Percentiles rank a stretch among this genome's conserved stretches.
Conservation (phyloP, 1,140 invertebrate species). For the Pachyrhynchus sulphureomaculatus region DNA sequence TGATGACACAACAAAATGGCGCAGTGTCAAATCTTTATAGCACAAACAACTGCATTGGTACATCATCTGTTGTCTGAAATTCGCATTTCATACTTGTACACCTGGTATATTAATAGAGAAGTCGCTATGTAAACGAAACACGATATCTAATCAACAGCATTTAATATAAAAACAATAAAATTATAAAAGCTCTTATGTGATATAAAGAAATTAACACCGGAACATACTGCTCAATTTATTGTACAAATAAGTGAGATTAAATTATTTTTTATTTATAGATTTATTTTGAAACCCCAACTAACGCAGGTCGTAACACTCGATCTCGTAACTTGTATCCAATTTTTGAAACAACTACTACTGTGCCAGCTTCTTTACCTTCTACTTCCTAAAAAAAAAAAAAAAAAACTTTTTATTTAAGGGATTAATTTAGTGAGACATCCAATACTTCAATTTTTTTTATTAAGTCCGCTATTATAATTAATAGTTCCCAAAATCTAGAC, state of each 20-base stretch:
- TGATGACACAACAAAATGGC: no score
- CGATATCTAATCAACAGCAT: no score
- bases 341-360: constrained; percentile 90
- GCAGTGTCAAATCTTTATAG: no score
- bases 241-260: neutral
- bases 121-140: no score
- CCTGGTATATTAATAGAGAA: no score
- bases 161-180: constrained; percentile 24
- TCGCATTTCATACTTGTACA: no score
- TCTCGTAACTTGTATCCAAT: constrained; percentile 94
- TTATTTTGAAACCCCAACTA: constrained; percentile 89
- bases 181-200: constrained; percentile 19
- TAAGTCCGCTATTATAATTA: neutral
- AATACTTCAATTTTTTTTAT: neutral
- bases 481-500: no score
- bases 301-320: constrained; percentile 90
- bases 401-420: neutral
- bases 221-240: neutral
- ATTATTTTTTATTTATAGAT: neutral
- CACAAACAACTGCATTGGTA: no score
- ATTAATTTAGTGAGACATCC: neutral
- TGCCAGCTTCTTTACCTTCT: constrained; percentile 77
- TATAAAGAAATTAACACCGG: constrained; percentile 12
- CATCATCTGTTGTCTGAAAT: no score
- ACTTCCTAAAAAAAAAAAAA: constrained; percentile 64